Conservation (phyloP, 1,140 invertebrate genomes). For the Aporrectodea caliginosa region DNA sequence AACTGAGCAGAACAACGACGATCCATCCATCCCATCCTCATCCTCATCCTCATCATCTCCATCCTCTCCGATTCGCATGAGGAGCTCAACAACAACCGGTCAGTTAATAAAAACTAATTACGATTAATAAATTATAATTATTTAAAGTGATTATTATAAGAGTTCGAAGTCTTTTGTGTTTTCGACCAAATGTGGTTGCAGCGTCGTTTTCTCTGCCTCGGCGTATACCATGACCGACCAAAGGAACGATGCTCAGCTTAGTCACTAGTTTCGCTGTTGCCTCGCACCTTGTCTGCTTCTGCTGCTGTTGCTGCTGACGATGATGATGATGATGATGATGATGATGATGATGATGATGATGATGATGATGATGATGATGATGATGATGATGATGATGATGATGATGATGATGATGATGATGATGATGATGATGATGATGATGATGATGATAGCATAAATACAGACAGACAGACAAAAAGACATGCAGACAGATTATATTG, state of each 20-base stretch:
- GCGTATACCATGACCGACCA: neutral
- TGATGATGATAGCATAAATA: neutral
- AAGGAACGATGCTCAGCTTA: neutral
- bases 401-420: neutral
- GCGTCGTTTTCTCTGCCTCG: too few species aligned
- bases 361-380: neutral
- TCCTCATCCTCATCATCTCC: too few species aligned
- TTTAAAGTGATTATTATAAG: neutral
- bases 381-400: neutral
- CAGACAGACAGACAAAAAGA: neutral
- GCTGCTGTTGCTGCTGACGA: neutral
- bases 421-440: neutral
- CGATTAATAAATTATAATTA: too few species aligned
- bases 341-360: slow-evolving; percentile 2
- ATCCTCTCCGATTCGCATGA: too few species aligned
- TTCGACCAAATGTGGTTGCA: too few species aligned
- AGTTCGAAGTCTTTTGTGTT: neutral
- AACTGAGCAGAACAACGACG: too few species aligned
- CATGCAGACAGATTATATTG: too few species aligned
- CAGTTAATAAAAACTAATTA: too few species aligned
- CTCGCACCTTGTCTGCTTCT: neutral
- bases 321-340: slow-evolving; percentile 6
- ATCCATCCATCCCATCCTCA: too few species aligned
- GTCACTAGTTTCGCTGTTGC: neutral
- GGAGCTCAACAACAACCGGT: too few species aligned